These are phyloP conservation scores for Philopotamus ludificatus DNA, from an alignment of 1,140 invertebrate species.

Conservation along the genomic window DNA sequence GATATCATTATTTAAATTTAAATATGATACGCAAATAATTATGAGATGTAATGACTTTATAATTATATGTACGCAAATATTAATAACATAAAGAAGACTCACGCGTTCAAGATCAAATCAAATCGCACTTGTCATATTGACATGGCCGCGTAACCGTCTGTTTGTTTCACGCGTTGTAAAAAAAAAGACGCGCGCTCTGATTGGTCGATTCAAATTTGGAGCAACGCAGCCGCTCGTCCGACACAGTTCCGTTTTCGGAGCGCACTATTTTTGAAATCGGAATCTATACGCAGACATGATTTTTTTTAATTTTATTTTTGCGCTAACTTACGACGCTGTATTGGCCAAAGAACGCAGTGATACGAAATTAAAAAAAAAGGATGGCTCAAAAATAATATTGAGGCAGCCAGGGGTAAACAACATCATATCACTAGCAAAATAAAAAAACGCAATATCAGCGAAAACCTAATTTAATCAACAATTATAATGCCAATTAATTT, in stretches of 20 bases:
- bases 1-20: too few species aligned
- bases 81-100: too few species aligned
- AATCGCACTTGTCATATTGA: too few species aligned
- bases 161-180: too few species aligned
- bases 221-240: slow-evolving; percentile 20
- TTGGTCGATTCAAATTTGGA: not conserved
- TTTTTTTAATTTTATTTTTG: slow-evolving; percentile 26
- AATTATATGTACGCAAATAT: too few species aligned
- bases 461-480: not conserved
- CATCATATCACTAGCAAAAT: too few species aligned
- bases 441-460: too few species aligned
- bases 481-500: not conserved
- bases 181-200: not conserved
- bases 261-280: slow-evolving; percentile 39
- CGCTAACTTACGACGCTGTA: slow-evolving; percentile 30
- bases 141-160: too few species aligned
- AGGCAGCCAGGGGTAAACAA: slow-evolving; percentile 11
- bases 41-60: too few species aligned
- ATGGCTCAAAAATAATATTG: slow-evolving; percentile 36
- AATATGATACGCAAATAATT: too few species aligned
- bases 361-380: slow-evolving; percentile 36
- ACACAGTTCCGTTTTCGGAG: slow-evolving; percentile 30
- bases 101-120: too few species aligned
- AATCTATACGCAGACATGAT: slow-evolving; percentile 25
- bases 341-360: slow-evolving; percentile 39